A percentile compares a stretch with the other conserved stretches of the same genome.
phyloP scores from a whole-genome alignment of 2,888 invertebrate genomes.

The Sipha maydis region DNA sequence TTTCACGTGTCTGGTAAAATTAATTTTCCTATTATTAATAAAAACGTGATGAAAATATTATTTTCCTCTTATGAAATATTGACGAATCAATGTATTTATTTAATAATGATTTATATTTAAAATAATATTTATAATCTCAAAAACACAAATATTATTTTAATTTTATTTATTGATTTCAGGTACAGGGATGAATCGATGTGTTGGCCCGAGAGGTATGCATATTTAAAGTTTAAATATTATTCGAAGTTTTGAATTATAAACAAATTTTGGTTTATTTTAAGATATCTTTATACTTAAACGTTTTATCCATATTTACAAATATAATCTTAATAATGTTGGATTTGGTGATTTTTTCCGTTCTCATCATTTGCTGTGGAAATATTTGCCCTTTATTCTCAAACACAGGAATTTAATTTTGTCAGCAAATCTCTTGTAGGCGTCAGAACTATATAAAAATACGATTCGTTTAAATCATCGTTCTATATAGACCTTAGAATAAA shows the following conservation, averaged over 20 bases:
- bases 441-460: background rate
- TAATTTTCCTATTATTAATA: background rate
- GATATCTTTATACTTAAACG: background rate
- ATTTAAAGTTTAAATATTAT: conserved; percentile 24
- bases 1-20: too few species aligned
- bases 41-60: background rate
- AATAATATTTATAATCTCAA: too few species aligned
- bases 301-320: conserved; percentile 41
- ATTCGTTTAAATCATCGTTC: conserved; percentile 5
- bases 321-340: conserved; percentile 40
- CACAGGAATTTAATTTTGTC: conserved; percentile 52
- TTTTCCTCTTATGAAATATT: background rate
- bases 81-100: background rate
- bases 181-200: conserved; percentile 53
- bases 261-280: background rate
- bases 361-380: conserved; percentile 45
- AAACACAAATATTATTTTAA: background rate
- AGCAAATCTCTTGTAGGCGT: conserved; percentile 3
- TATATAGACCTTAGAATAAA: background rate
- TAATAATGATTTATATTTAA: too few species aligned
- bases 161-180: conserved; percentile 43
- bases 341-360: conserved; percentile 38
- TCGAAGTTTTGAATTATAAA: background rate
- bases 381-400: conserved; percentile 23
- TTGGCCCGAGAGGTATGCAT: conserved; percentile 54